Evolutionary conservation across 1,140 invertebrate genomes (phyloP).

Genomic region (Habropoda laboriosa): DNA sequence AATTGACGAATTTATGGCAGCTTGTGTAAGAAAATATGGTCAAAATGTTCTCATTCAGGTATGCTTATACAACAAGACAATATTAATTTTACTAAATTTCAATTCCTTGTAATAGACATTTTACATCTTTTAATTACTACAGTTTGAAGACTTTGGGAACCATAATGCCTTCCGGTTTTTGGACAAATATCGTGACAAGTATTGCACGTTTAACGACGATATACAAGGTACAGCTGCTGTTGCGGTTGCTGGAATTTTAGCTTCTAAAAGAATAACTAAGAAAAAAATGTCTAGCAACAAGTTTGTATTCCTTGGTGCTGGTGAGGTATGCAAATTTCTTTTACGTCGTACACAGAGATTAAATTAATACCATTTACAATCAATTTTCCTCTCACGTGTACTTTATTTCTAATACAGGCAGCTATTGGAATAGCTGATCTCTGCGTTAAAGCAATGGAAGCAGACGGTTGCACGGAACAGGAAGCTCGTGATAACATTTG

Average conservation of each 20-base stretch:
- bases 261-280: conserved; percentile 90
- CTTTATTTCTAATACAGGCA: conserved; percentile 83
- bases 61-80: conserved; percentile 38
- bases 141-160: conserved; percentile 98
- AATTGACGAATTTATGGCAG: conserved; percentile 99
- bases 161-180: conserved; percentile 95
- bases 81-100: background rate
- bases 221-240: conserved; percentile 98
- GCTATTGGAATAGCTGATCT: conserved; percentile 94
- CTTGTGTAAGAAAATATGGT: conserved; percentile 94
- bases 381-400: background rate
- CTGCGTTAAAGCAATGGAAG: conserved; percentile 92
- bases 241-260: conserved; percentile 94
- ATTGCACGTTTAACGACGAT: conserved; percentile 98
- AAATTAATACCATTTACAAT: background rate
- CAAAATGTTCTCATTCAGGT: conserved; percentile 94
- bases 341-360: background rate
- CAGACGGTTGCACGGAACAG: conserved; percentile 88
- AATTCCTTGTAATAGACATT: background rate
- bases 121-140: conserved; percentile 56
- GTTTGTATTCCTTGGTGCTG: conserved; percentile 95
- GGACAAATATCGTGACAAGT: conserved; percentile 92
- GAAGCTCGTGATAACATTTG: conserved; percentile 93
- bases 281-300: conserved; percentile 90
- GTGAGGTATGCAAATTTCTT: conserved; percentile 84